A percentile compares a stretch with the other conserved stretches of the same genome.
These are phyloP conservation scores for Hirundo rustica DNA, from an alignment of 2,797 vertebrate genomes.

Conservation along the genomic window DNA sequence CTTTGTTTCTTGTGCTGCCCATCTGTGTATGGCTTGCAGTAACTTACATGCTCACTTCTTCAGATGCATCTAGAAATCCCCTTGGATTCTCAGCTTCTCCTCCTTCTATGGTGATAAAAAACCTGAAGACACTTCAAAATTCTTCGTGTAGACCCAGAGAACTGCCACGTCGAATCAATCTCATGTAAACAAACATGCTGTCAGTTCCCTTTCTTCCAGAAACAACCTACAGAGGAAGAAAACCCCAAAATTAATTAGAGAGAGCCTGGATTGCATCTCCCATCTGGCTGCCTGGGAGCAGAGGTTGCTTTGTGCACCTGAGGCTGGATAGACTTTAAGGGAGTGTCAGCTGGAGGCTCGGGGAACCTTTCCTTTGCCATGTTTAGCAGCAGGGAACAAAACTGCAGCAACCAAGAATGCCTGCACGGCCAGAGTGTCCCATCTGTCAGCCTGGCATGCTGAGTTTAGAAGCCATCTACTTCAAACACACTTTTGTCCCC, in stretches of 20 bases:
- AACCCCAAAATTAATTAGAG: background rate
- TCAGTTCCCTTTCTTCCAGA: background rate
- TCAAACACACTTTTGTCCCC: background rate
- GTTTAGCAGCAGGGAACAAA: background rate
- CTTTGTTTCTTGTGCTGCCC: background rate
- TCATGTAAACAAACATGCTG: background rate
- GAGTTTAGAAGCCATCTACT: background rate
- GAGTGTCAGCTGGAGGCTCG: background rate
- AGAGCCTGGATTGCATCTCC: slow-evolving; percentile 23
- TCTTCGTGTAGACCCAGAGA: background rate
- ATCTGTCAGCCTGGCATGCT: background rate
- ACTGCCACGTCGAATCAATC: background rate
- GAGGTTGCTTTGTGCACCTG: slow-evolving; percentile 23
- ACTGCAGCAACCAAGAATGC: background rate
- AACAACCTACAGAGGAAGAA: background rate
- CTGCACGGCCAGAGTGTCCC: background rate
- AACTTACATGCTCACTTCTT: background rate
- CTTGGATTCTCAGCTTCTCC: background rate
- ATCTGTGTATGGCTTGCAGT: background rate
- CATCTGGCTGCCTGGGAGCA: slow-evolving; percentile 45
- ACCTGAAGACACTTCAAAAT: background rate
- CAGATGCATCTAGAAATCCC: background rate
- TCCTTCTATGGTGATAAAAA: background rate
- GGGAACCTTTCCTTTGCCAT: background rate
- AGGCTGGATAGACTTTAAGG: background rate